These are phyloP conservation scores for Chiroxiphia lanceolata DNA, from an alignment of 2,797 vertebrate genomes.

Conservation along the genomic window DNA sequence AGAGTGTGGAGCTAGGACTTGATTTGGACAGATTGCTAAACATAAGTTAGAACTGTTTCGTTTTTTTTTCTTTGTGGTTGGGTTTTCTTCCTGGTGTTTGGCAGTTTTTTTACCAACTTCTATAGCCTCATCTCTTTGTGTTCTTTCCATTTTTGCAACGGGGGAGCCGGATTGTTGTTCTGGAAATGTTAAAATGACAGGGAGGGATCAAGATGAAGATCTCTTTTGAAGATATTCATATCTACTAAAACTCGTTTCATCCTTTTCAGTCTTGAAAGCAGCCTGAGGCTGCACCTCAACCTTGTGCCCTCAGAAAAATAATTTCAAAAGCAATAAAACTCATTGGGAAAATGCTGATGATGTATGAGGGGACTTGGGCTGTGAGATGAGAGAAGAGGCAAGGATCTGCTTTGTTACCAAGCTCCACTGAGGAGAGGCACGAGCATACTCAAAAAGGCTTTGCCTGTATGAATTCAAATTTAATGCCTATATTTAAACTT, in stretches of 20 bases:
- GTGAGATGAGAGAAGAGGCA: neutral
- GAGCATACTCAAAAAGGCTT: neutral
- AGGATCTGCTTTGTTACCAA: neutral
- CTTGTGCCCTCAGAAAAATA: neutral
- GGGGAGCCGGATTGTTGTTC: neutral
- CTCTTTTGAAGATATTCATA: neutral
- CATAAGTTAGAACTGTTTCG: neutral
- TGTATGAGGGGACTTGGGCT: neutral
- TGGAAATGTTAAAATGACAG: neutral
- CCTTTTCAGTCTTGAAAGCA: neutral
- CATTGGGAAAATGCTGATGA: neutral
- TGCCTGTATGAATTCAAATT: neutral
- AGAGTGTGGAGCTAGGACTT: neutral
- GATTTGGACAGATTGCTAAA: neutral
- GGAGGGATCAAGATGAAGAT: neutral
- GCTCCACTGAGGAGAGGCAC: neutral
- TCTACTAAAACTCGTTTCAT: neutral
- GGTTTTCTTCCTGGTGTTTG: neutral
- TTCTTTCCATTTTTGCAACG: neutral
- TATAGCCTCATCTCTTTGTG: neutral
- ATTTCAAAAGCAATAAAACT: neutral
- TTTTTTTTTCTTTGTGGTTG: neutral
- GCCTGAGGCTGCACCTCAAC: neutral
- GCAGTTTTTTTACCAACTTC: neutral
- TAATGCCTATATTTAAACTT: neutral